A percentile compares a stretch with the other conserved stretches of the same genome.
Evolutionary conservation across 2,888 invertebrate genomes (phyloP).

Genomic region (Drosophila longiperda): DNA sequence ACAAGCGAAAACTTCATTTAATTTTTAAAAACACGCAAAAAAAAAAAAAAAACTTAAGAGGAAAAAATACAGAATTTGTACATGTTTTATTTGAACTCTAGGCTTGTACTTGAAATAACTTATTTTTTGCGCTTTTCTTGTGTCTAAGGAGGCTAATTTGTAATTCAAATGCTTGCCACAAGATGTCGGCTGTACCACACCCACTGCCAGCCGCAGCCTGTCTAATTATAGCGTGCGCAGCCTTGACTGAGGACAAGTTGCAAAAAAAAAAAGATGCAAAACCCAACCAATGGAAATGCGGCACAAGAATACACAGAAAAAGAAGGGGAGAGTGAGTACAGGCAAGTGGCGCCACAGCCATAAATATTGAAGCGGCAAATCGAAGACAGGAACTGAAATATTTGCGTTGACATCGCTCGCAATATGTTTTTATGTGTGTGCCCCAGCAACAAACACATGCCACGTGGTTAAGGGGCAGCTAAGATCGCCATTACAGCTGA

Average conservation of each 20-base stretch:
- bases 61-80: background rate
- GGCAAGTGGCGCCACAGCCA: slow-evolving; percentile 43
- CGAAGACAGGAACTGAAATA: slow-evolving; percentile 76
- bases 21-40: background rate
- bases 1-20: background rate
- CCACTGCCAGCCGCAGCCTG: slow-evolving; percentile 25
- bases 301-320: background rate
- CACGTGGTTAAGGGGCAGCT: slow-evolving; percentile 5
- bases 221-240: slow-evolving; percentile 67
- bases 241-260: slow-evolving; percentile 50
- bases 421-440: slow-evolving; percentile 59
- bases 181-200: slow-evolving; percentile 7
- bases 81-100: background rate
- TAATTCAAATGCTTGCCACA: slow-evolving; percentile 44
- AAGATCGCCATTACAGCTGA: slow-evolving; percentile 20
- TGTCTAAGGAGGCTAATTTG: slow-evolving; percentile 37
- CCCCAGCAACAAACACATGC: background rate
- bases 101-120: background rate
- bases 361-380: slow-evolving; percentile 59
- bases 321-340: background rate
- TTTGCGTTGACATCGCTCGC: slow-evolving; percentile 72
- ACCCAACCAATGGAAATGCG: background rate
- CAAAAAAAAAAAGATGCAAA: background rate
- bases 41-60: too few relatives aligned
- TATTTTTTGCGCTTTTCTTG: background rate